Percentiles rank a stretch among this genome's conserved stretches.
These are phyloP conservation scores for Hemicrepidius hirtus DNA, from an alignment of 2,888 invertebrate species.

Conservation along the genomic window DNA sequence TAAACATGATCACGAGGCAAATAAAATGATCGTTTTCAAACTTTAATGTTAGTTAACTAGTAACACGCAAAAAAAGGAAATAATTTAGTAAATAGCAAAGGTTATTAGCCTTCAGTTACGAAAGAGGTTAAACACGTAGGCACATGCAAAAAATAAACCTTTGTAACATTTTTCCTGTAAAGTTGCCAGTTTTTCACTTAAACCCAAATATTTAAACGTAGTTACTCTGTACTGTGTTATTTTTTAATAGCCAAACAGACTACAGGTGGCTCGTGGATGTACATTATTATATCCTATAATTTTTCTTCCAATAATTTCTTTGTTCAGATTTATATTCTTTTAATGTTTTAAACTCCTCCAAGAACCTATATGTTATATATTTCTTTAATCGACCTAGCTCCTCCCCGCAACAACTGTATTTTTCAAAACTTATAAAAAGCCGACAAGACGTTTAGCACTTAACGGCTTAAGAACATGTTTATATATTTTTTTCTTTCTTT, in stretches of 20 bases:
- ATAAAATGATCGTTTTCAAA: neutral
- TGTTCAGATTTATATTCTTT: neutral
- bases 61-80: conserved; percentile 25
- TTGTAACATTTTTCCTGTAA: conserved; percentile 34
- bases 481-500: conserved; percentile 13
- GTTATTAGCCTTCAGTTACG: conserved; percentile 45
- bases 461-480: conserved; percentile 27
- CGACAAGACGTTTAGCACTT: conserved; percentile 23
- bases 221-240: conserved; percentile 24
- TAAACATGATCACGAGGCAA: conserved; percentile 11
- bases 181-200: conserved; percentile 43
- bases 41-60: conserved; percentile 2
- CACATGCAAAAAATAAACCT: conserved; percentile 41
- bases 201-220: conserved; percentile 41
- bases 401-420: neutral
- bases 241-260: conserved; percentile 18
- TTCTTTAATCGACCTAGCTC: neutral
- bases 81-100: conserved; percentile 35
- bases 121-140: conserved; percentile 41
- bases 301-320: neutral
- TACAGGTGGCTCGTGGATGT: conserved; percentile 21
- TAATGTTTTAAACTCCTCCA: too few species aligned
- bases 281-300: too few species aligned
- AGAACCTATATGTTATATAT: neutral
- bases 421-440: conserved; percentile 4